Conservation (phyloP, 2,113 vertebrate species). For the Cichladusa arquata region DNA sequence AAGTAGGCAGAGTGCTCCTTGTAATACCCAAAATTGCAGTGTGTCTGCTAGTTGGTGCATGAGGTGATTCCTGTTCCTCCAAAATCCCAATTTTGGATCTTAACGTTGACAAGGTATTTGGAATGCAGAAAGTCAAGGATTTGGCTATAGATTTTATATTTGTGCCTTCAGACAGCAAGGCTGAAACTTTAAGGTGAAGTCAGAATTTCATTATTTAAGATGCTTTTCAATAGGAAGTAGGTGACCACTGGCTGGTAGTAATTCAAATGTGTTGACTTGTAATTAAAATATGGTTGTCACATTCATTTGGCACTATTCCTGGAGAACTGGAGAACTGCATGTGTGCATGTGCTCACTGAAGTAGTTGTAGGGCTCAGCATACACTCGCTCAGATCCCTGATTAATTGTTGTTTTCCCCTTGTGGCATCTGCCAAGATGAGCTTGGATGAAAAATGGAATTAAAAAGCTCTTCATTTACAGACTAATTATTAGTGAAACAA, state of each 20-base stretch:
- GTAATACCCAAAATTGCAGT: neutral
- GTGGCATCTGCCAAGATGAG: neutral
- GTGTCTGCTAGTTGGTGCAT: accelerated
- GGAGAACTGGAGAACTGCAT: neutral
- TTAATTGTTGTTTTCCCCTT: neutral
- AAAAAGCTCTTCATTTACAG: neutral
- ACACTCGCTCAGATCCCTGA: neutral
- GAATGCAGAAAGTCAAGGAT: neutral
- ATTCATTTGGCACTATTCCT: neutral
- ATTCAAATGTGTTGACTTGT: neutral
- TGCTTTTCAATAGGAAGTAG: neutral
- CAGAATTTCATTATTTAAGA: neutral
- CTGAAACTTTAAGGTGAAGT: neutral
- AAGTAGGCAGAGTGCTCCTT: neutral
- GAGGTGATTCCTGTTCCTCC: neutral
- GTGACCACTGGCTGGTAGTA: neutral
- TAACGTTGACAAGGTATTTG: neutral
- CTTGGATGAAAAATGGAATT: neutral
- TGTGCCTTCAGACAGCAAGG: neutral
- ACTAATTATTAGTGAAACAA: conserved; percentile 1
- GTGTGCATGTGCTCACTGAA: neutral
- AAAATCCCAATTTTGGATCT: neutral
- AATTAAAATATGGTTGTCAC: neutral
- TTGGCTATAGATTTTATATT: neutral
- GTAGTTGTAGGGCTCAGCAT: neutral